Conservation (phyloP, 2,113 vertebrate genomes). For the Macquaria australasica region DNA sequence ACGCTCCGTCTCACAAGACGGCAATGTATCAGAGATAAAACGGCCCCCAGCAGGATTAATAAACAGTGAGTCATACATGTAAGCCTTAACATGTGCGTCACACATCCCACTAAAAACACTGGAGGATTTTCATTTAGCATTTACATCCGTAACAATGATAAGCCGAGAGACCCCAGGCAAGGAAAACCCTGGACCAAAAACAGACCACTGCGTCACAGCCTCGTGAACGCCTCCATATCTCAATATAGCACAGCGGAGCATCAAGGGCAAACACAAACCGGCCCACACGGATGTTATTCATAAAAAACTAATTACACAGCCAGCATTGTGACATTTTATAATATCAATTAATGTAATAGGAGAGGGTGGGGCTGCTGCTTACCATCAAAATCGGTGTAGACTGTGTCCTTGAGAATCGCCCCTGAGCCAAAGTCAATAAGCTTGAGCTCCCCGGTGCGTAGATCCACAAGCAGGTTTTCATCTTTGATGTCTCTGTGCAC, state of each 20-base stretch:
- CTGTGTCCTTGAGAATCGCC: slow-evolving; percentile 97
- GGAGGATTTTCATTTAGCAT: neutral
- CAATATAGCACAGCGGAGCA: slow-evolving; percentile 71
- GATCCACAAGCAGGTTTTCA: slow-evolving; percentile 96
- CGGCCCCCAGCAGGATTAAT: neutral
- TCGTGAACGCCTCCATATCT: slow-evolving; percentile 75
- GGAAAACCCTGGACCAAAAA: slow-evolving; percentile 74
- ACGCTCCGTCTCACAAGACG: neutral
- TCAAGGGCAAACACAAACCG: slow-evolving; percentile 70
- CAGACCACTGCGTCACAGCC: slow-evolving; percentile 72
- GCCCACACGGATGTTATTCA: slow-evolving; percentile 41
- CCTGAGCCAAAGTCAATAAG: slow-evolving; percentile 99
- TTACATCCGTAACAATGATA: slow-evolving; percentile 7
- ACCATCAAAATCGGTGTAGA: slow-evolving; percentile 99
- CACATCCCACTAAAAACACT: neutral
- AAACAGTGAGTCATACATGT: slow-evolving; percentile 43
- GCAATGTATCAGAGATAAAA: neutral
- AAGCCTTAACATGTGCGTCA: slow-evolving; percentile 3
- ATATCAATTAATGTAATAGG: neutral
- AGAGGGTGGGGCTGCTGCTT: slow-evolving; percentile 57
- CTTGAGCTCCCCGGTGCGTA: slow-evolving; percentile 94
- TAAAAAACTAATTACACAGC: neutral
- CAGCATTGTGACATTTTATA: neutral
- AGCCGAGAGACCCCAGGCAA: slow-evolving; percentile 10
- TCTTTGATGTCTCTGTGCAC: slow-evolving; percentile 98